Percentiles rank a stretch among this genome's conserved stretches.
Evolutionary conservation across 1,140 invertebrate species (phyloP).

Genomic region (Trachelipus rathkii): DNA sequence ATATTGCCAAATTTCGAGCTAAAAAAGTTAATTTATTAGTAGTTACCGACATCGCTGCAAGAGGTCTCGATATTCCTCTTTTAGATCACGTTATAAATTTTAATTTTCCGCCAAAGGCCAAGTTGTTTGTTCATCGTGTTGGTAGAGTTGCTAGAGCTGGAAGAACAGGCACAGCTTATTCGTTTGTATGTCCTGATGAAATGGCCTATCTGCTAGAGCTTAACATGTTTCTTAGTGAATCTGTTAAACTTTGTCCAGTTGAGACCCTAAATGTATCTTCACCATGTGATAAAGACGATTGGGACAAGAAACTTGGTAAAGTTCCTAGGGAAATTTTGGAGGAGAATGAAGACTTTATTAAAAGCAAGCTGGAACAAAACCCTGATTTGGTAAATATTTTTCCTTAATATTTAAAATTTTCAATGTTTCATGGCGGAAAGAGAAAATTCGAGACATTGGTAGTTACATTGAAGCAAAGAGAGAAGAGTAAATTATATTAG

Average conservation of each 20-base stretch:
- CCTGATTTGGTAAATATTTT: slow-evolving; percentile 1
- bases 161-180: slow-evolving; percentile 80
- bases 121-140: slow-evolving; percentile 96
- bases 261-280: neutral
- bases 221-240: slow-evolving; percentile 83
- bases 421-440: too few species aligned
- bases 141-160: slow-evolving; percentile 95
- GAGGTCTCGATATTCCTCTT: slow-evolving; percentile 94
- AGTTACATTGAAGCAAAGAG: too few species aligned
- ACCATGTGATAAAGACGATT: slow-evolving; percentile 14
- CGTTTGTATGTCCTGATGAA: slow-evolving; percentile 83
- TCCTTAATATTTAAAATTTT: too few species aligned
- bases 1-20: slow-evolving; percentile 83
- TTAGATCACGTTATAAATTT: slow-evolving; percentile 96
- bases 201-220: slow-evolving; percentile 87
- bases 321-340: slow-evolving; percentile 27
- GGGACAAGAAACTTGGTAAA: slow-evolving; percentile 20
- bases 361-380: slow-evolving; percentile 1
- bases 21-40: slow-evolving; percentile 64
- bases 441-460: too few species aligned
- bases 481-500: too few species aligned
- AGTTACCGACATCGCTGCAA: slow-evolving; percentile 93
- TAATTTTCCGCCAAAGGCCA: slow-evolving; percentile 93
- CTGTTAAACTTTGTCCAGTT: slow-evolving; percentile 30
- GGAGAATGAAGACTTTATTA: neutral